Base-by-base conservation (phyloP, 2,888 invertebrate species). In the Rhagium mordax region DNA sequence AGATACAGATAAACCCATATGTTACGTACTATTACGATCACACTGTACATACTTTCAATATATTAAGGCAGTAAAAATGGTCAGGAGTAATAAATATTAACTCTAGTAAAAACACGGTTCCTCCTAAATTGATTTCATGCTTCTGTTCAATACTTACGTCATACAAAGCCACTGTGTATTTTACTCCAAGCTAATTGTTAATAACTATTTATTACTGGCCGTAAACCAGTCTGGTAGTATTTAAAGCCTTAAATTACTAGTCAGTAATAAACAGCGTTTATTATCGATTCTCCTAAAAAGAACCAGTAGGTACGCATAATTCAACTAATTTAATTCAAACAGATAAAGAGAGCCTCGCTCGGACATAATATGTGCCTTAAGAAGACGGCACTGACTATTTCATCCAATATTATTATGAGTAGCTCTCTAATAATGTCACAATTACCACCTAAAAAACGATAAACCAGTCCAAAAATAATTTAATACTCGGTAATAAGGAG, bases 361-460 rank as follows among this genome's bases (percentile, higher is more conserved):
- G 18, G 0, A 51, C 8, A 10, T n/a, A n/a, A n/a, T n/a, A n/a
- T n/a, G n/a, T 18, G 49, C 8, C n/a, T 10, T 41, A 41, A 41
- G 33, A 41, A 41, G 41, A 41, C 13, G 41, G 41, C 41, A 41
- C 41, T 15, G 41, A n/a, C n/a, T 41, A 21, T 48, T 48, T 64
- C 27, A 16, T 24, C 21, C 18, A 13, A 33, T 53, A 51, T 65
- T 65, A 65, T 53, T 53, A 65, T 18, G 20, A 27, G 65, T 53
- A 51, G 21, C 47, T 67, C 51, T 67, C 67, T 47, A 41, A 55
- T 55, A 57, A 67, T 47, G 67, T 67, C 67, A 67, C 67, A 57
- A 67, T 67, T 67, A 57, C 48, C 67, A 57, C 67, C 67, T n/a
- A 10, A 47, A 67, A 47, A 21, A 29, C 67, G 15, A 47, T 55